phyloP scores from a whole-genome alignment of 1,140 invertebrate genomes.

The Orussus abietinus region DNA sequence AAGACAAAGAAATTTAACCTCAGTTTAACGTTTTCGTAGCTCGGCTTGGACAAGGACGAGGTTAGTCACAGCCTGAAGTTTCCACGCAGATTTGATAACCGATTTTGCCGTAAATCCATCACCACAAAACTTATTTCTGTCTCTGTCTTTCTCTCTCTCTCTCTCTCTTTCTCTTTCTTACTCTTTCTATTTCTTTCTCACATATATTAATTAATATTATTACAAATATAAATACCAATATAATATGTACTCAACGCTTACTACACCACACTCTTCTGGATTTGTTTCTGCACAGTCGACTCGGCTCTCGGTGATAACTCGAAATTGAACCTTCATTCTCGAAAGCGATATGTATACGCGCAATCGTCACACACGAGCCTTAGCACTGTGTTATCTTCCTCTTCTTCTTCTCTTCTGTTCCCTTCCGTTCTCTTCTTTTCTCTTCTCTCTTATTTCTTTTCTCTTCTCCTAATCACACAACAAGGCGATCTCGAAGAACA shows the following conservation, averaged over 20 bases:
- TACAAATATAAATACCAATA: no score
- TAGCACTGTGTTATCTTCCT: background rate
- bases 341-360: no score
- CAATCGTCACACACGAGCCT: no score
- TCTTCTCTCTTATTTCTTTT: background rate
- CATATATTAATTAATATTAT: no score
- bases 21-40: conserved; percentile 64
- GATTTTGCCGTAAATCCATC: conserved; percentile 30
- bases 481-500: no score
- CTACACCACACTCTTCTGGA: no score
- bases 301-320: conserved; percentile 18
- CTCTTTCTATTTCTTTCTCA: conserved; percentile 19
- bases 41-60: conserved; percentile 84
- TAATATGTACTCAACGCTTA: no score
- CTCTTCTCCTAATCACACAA: background rate
- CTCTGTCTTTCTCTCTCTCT: conserved; percentile 24
- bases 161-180: conserved; percentile 17
- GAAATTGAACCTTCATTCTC: background rate
- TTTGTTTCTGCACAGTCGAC: conserved; percentile 6
- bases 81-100: conserved; percentile 32
- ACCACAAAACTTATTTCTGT: conserved; percentile 34
- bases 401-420: background rate
- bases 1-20: conserved; percentile 46
- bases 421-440: background rate
- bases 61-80: conserved; percentile 58